Base-by-base conservation (phyloP, 1,140 invertebrate species). In the Nomia melanderi region DNA sequence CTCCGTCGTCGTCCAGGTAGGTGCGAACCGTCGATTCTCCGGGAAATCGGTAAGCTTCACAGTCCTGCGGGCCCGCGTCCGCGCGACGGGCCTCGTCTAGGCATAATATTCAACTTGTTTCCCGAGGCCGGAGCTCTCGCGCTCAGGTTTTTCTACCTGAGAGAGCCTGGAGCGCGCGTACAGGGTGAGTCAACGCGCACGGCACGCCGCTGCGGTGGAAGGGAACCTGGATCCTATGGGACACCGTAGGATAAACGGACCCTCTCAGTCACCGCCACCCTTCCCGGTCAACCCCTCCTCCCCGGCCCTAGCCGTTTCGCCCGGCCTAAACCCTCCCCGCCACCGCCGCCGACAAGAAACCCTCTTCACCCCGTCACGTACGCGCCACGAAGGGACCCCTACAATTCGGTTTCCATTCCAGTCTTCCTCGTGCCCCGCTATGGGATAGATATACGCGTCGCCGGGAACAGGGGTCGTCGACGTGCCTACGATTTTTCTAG, bases 381-480 rank as follows among this genome's bases (percentile, higher is more conserved):
- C 75, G 86, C 81, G 74, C 63, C 41, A 72, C 59, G 76, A 83
- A 85, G 84, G 83, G 87, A 84, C 85, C 88, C 86, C 87, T 86
- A 90, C 89, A 90, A 90, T 90, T 91, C 88, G 83, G 87, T 88
- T 89, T 83, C 79, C 79, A 87, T 89, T 85, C 83, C 89, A 89
- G 89, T 90, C 88, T 84, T 86, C 84, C 86, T 86, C 82, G 86
- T 86, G 80, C 82, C 84, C 86, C 77, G 84, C 78, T 77, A 77
- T 78, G 65, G 83, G 57, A 82, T 84, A 85, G 85, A 85, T 85
- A n/a, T n/a, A 82, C 60, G 27, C 57, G 56, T 62, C 47, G 47
- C 41, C 14, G n/a, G n/a, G n/a, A 6, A 2, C 20, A 63, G 75
- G 75, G 75, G 66, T 77, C 39, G 73, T 31, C 31, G 59, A 72